phyloP scores from a whole-genome alignment of 1,140 invertebrate species.

The Drosophila insularis region DNA sequence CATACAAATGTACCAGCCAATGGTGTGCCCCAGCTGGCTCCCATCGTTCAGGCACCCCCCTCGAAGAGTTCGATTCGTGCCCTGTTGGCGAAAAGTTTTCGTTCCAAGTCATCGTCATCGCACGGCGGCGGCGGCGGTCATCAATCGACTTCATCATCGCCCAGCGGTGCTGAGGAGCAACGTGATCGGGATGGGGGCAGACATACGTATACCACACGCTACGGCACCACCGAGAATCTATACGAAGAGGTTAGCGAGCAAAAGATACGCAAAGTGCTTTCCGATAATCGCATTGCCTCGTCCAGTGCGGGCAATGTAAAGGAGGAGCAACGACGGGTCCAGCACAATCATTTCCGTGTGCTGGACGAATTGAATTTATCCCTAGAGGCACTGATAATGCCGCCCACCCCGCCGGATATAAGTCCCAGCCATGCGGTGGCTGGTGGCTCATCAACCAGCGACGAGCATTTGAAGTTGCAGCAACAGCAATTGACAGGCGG shows the following conservation, averaged over 20 bases:
- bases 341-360: slow-evolving; percentile 90
- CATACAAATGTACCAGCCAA: slow-evolving; percentile 85
- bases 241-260: slow-evolving; percentile 92
- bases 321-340: slow-evolving; percentile 91
- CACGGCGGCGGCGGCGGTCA: slow-evolving; percentile 48
- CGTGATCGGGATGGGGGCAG: slow-evolving; percentile 52
- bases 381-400: slow-evolving; percentile 93
- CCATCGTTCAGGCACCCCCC: slow-evolving; percentile 43
- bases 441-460: slow-evolving; percentile 4
- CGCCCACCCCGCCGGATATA: slow-evolving; percentile 82
- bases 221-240: slow-evolving; percentile 93
- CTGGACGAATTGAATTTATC: slow-evolving; percentile 93
- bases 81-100: slow-evolving; percentile 74
- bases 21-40: slow-evolving; percentile 50
- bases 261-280: slow-evolving; percentile 83
- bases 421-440: slow-evolving; percentile 61
- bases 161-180: slow-evolving; percentile 66
- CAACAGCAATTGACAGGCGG: slow-evolving; percentile 6
- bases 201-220: slow-evolving; percentile 90
- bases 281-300: slow-evolving; percentile 83
- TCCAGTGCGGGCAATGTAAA: slow-evolving; percentile 86
- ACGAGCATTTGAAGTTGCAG: slow-evolving; percentile 30
- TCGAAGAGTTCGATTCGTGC: slow-evolving; percentile 80
- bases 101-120: slow-evolving; percentile 63
- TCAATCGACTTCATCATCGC: slow-evolving; percentile 65